phyloP scores from a whole-genome alignment of 2,797 vertebrate species.

The Iguana delicatissima region DNA sequence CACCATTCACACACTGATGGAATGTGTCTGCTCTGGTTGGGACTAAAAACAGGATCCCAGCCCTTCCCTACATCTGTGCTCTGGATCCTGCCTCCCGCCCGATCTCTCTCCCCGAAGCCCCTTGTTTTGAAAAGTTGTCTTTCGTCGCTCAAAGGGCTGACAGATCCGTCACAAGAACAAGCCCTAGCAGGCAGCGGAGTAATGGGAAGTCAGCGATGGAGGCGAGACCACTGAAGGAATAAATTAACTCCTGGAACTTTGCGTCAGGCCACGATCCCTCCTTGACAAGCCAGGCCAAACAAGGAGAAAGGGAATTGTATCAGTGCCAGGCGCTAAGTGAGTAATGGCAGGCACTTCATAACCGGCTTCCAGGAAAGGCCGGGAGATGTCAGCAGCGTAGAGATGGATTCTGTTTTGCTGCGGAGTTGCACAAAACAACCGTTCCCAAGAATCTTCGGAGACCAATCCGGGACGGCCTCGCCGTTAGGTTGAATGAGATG shows the following conservation, averaged over 20 bases:
- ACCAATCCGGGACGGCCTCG: background rate
- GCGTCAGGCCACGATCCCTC: conserved; percentile 12
- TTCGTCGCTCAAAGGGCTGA: conserved; percentile 5
- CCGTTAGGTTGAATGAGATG: background rate
- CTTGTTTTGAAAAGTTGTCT: background rate
- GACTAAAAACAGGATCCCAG: too few species aligned
- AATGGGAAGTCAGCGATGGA: conserved; percentile 6
- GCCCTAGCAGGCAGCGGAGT: conserved; percentile 7
- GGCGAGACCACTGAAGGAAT: conserved; percentile 25
- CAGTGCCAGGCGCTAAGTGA: background rate
- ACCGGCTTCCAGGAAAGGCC: background rate
- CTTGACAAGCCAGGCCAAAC: conserved; percentile 14
- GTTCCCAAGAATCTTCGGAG: background rate
- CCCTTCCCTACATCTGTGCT: background rate
- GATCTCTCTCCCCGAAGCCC: too few species aligned
- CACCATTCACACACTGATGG: too few species aligned
- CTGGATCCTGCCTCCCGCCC: too few species aligned
- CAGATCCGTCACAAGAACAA: conserved; percentile 3
- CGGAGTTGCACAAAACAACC: background rate
- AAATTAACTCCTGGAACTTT: conserved; percentile 18
- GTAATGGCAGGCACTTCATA: background rate
- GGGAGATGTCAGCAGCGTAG: background rate
- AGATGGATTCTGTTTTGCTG: background rate
- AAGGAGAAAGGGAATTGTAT: background rate
- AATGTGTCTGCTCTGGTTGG: too few species aligned